A percentile compares a stretch with the other conserved stretches of the same genome.
These are phyloP conservation scores for Thera obeliscata DNA, from an alignment of 2,888 invertebrate species.

Conservation along the genomic window DNA sequence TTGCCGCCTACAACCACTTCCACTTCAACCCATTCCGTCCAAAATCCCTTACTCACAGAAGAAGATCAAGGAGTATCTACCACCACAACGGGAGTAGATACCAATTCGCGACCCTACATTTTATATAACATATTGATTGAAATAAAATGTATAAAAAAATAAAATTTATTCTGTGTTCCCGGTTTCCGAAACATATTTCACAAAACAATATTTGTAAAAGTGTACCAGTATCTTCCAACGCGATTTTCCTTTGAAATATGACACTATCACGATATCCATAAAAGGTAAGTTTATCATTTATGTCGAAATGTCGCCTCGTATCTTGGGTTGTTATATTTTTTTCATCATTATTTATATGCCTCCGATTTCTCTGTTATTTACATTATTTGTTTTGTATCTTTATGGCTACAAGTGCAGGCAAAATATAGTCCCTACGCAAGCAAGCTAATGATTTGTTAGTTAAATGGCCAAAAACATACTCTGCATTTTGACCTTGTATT, in stretches of 20 bases:
- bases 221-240: background rate
- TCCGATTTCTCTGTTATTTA: background rate
- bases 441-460: background rate
- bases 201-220: constrained; percentile 1
- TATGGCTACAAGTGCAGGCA: too few species aligned
- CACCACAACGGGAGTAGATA: too few species aligned
- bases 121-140: too few species aligned
- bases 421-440: too few species aligned
- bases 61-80: too few species aligned
- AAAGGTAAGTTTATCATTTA: constrained; percentile 6
- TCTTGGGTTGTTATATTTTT: constrained; percentile 1
- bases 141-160: background rate
- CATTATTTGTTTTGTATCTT: background rate
- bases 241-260: constrained; percentile 9
- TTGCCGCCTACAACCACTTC: too few species aligned
- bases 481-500: background rate
- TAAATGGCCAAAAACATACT: background rate
- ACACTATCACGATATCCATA: constrained; percentile 2
- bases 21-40: too few species aligned
- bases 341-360: background rate
- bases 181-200: background rate
- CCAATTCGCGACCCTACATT: too few species aligned
- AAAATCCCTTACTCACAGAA: too few species aligned
- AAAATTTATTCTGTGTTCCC: constrained; percentile 1
- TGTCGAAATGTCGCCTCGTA: background rate